Base-by-base conservation (phyloP, 2,797 vertebrate genomes). In the Carduelis carduelis region DNA sequence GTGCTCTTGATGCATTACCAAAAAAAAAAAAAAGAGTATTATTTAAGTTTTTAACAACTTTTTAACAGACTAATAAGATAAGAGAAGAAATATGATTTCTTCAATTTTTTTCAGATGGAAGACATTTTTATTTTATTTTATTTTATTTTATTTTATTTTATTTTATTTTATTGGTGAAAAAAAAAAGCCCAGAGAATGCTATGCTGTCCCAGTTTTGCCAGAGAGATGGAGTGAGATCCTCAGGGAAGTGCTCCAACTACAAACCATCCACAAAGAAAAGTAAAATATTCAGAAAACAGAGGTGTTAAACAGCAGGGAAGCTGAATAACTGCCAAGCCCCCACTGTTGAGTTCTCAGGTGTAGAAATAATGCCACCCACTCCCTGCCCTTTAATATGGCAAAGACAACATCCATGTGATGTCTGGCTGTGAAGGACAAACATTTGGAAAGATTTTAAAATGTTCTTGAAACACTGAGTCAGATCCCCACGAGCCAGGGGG, bases 401-500 rank as follows among this genome's bases (percentile, higher is more conserved):
- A 22, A 23, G 46, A 16, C 3, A 53, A 15, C 50, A 50, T 7
- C 66, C 57, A 3, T 0, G 2, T 21, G 56, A 8, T 23, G 27
- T 46, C 65, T 83, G 47, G 18, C 34, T 49, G 37, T 9, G 88
- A 88, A 83, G 53, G 57, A 61, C 43, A 61, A 55, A 61, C 2
- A 8, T 21, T 61, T 68, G 83, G 59, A 22, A 17, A 39, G 15
- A 15, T 78, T 86, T 70, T 66, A 53, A 75, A 49, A 12, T 6
- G 30, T 18, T 88, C 24, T 78, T 65, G 28, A 43, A 68, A 23
- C 0, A 0, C 41, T 64, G 49, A 6, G 46, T 69, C 23, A 47
- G 43, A 69, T 50, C 47, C 30, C 18, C 21, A 9, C 0, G 0
- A 47, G 65, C 11, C 43, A 30, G 37, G 27, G 37, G 21, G 60